Percentiles rank a stretch among this genome's conserved stretches.
phyloP scores from a whole-genome alignment of 2,888 invertebrate species.

The Acanthosoma haemorrhoidale region DNA sequence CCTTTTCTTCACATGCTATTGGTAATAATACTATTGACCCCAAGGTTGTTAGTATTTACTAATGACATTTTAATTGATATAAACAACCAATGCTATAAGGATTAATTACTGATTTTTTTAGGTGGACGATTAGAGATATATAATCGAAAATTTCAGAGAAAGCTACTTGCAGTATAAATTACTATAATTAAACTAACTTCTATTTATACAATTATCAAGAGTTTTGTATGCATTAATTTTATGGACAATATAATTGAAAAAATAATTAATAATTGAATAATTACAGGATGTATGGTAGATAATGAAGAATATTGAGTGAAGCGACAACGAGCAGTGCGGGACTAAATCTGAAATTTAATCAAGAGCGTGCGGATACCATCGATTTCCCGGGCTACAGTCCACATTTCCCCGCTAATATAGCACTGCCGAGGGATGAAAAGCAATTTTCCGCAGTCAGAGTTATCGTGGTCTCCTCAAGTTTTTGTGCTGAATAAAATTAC shows the following conservation, averaged over 20 bases:
- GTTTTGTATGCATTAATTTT: too few species aligned
- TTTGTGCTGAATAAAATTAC: neutral
- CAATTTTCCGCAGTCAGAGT: constrained; percentile 17
- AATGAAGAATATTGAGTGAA: neutral
- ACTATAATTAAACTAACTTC: too few species aligned
- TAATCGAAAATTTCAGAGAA: too few species aligned
- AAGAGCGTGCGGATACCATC: constrained; percentile 8
- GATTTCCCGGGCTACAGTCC: neutral
- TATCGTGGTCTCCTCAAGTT: constrained; percentile 9
- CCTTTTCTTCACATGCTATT: neutral
- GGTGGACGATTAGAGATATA: too few species aligned
- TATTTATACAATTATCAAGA: too few species aligned
- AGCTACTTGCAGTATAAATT: too few species aligned
- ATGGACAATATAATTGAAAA: too few species aligned
- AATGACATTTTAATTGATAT: too few species aligned
- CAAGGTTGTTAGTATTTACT: neutral
- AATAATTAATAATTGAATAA: too few species aligned
- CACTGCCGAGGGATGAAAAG: constrained; percentile 2
- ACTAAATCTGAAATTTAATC: constrained; percentile 28
- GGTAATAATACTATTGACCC: neutral
- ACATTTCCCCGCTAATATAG: constrained; percentile 28
- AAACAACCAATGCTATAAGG: too few species aligned
- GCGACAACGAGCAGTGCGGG: neutral
- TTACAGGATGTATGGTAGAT: too few species aligned
- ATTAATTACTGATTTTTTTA: too few species aligned